Base-by-base conservation (phyloP, 2,888 invertebrate genomes). In the Eristalinus sepulchralis region DNA sequence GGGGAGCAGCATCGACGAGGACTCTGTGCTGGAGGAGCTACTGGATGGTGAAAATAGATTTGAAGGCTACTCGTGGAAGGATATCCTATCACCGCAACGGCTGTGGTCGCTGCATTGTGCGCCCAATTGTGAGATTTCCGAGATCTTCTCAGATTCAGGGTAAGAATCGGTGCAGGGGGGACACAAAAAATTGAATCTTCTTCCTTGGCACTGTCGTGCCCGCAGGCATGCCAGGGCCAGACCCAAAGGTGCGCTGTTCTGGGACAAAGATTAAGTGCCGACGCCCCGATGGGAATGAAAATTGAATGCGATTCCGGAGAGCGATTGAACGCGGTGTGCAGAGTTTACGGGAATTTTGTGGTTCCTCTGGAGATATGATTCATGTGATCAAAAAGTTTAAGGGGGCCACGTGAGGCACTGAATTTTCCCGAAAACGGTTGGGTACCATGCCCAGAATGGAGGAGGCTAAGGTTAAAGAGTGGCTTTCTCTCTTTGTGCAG, bases 91-190 rank as follows among this genome's bases (percentile, higher is more conserved):
- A 80, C 90, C 91, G 75, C 81, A 89, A 64, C 89, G 89, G 83
- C 90, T 90, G 83, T 90, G 90, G 91, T 70, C 88, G 71, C 89
- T 83, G 77, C 89, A 88, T 33, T 91, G 91, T 85, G 88, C 89
- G 85, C 73, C 89, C 13, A 88, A 90, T 88, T 91, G 92, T 89
- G 88, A n/a, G 47, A 47, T 89, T 34, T 82, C 89, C 88, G 89
- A 90, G 64, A 90, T 90, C 88, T 89, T 89, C 88, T 89, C 33
- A 22, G 67, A 11, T 34, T 13, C 57, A 1, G 60, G 71, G 71
- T 72, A 39, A 10, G 70, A 34, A n/a, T n/a, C n/a, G n/a, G 36
- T 36, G 34, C n/a, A 4, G 36, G 13, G n/a, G n/a, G 39, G n/a
- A 4, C n/a, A n/a, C n/a, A n/a, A n/a, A 27, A 27, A 27, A 27